Conservation (phyloP, 1,140 invertebrate species). For the Laodelphax striatellus region DNA sequence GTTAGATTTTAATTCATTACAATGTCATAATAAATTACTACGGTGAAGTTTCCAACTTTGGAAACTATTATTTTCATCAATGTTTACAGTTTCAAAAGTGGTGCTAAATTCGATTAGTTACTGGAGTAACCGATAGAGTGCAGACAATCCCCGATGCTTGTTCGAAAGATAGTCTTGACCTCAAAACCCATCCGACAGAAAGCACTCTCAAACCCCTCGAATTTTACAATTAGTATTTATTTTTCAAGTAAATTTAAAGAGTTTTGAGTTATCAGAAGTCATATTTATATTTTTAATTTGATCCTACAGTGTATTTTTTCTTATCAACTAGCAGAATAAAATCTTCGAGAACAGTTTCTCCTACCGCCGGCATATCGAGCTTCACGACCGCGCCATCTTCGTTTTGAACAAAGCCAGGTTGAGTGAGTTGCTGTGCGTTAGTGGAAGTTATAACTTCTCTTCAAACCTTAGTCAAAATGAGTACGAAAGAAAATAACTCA, state of each 20-base stretch:
- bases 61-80: no score
- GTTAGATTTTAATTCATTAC: no score
- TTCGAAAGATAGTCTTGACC: conserved; percentile 29
- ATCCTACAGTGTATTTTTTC: background rate
- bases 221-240: conserved; percentile 7
- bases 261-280: no score
- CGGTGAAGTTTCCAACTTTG: no score
- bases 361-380: conserved; percentile 39
- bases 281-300: no score
- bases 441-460: conserved; percentile 19
- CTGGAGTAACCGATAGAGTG: no score
- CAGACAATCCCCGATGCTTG: background rate
- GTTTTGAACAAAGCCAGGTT: conserved; percentile 58
- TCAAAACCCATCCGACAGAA: conserved; percentile 24
- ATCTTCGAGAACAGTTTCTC: conserved; percentile 20
- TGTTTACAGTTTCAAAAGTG: no score
- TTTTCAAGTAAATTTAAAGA: conserved; percentile 8
- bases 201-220: conserved; percentile 47
- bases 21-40: no score
- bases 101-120: no score
- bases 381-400: conserved; percentile 66
- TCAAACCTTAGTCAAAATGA: conserved; percentile 52
- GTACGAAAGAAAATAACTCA: conserved; percentile 69
- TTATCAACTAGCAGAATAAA: background rate
- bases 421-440: conserved; percentile 23